Evolutionary conservation across 2,797 vertebrate species (phyloP).

Genomic region (Poeciliopsis infans): DNA sequence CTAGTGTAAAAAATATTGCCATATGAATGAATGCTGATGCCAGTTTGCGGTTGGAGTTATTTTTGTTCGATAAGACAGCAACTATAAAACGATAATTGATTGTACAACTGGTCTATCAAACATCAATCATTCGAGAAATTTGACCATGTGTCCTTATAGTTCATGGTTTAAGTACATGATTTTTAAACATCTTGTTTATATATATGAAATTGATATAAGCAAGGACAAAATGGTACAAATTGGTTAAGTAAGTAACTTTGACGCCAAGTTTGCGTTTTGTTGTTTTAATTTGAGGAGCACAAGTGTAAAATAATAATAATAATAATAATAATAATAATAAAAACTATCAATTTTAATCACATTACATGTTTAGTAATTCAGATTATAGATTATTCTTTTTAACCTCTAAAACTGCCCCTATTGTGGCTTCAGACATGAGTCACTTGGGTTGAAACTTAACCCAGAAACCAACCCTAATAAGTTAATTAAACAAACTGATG

Average conservation of each 20-base stretch:
- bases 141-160: not conserved
- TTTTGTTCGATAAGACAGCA: not conserved
- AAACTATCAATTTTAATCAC: no score
- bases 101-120: not conserved
- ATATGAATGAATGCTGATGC: not conserved
- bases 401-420: not conserved
- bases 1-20: not conserved
- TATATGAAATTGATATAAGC: not conserved
- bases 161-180: not conserved
- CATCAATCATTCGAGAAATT: not conserved
- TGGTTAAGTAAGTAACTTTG: not conserved
- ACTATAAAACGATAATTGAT: not conserved
- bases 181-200: not conserved
- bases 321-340: not conserved
- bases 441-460: not conserved
- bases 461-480: not conserved
- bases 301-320: not conserved
- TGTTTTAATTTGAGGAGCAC: not conserved
- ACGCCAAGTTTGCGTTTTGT: not conserved
- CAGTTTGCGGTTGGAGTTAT: not conserved
- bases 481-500: not conserved
- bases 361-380: not conserved
- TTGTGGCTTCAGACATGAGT: not conserved
- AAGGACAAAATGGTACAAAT: not conserved
- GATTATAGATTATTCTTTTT: no score